phyloP scores from a whole-genome alignment of 2,113 vertebrate genomes.

The Toxotes chatareus region DNA sequence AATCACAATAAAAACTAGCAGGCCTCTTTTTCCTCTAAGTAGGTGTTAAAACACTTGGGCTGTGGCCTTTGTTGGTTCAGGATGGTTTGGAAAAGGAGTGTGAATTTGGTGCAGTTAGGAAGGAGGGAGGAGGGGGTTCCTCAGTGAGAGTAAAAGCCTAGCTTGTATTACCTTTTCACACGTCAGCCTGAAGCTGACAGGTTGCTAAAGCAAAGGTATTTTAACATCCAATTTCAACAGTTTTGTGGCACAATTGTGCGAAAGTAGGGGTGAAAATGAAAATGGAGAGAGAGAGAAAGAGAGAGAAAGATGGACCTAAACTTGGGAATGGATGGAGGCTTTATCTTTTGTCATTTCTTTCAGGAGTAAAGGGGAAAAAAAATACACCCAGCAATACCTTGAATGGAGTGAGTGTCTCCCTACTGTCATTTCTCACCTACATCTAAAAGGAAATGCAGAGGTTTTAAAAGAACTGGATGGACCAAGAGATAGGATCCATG shows the following conservation, averaged over 20 bases:
- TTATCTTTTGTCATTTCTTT: constrained; percentile 21
- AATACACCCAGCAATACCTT: not conserved
- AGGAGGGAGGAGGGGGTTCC: not conserved
- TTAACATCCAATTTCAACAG: constrained; percentile 77
- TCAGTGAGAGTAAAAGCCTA: constrained; percentile 22
- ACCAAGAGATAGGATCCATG: constrained; percentile 6
- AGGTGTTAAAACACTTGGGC: constrained; percentile 52
- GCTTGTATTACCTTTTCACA: constrained; percentile 80
- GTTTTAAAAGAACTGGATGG: constrained; percentile 16
- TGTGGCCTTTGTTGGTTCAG: constrained; percentile 21
- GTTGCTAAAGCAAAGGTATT: constrained; percentile 76
- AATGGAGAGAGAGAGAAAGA: constrained; percentile 42
- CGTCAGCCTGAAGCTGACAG: constrained; percentile 75
- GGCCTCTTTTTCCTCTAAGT: constrained; percentile 35
- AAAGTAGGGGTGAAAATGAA: constrained; percentile 67
- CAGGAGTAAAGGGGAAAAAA: not conserved
- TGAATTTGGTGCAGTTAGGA: constrained; percentile 44
- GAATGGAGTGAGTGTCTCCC: not conserved
- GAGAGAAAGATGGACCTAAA: constrained; percentile 15
- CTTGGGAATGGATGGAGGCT: constrained; percentile 37
- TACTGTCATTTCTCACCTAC: constrained; percentile 33
- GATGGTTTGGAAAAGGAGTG: constrained; percentile 43
- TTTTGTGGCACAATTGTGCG: constrained; percentile 63
- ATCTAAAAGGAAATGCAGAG: constrained; percentile 2
- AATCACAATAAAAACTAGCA: constrained; percentile 20